A percentile compares a stretch with the other conserved stretches of the same genome.
Evolutionary conservation across 2,888 invertebrate species (phyloP).

Genomic region (Phragmatobia fuliginosa): DNA sequence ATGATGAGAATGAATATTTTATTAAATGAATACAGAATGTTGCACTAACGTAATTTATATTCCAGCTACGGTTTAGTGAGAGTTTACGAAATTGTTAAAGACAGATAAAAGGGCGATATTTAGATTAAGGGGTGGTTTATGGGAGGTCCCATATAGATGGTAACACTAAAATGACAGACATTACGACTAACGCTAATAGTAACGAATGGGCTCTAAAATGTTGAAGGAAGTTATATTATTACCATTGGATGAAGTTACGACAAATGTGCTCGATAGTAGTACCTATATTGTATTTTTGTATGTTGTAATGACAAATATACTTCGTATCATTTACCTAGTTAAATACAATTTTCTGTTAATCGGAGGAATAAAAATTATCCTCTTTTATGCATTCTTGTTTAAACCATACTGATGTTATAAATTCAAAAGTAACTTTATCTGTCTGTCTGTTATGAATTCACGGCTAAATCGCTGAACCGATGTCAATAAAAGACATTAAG

Average conservation of each 20-base stretch:
- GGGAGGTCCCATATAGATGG: conserved; percentile 71
- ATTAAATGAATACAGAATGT: conserved; percentile 47
- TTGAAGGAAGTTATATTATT: conserved; percentile 43
- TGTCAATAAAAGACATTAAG: no score
- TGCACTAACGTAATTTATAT: conserved; percentile 80
- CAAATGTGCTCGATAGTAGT: conserved; percentile 34
- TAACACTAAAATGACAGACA: conserved; percentile 74
- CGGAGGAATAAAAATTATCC: background rate
- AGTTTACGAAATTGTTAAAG: conserved; percentile 86
- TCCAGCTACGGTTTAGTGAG: conserved; percentile 82
- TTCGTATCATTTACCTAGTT: background rate
- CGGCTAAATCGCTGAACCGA: no score
- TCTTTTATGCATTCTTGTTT: background rate
- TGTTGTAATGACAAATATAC: background rate
- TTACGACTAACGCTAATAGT: conserved; percentile 74
- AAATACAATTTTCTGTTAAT: background rate
- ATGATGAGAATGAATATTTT: conserved; percentile 33
- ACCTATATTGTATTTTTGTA: background rate
- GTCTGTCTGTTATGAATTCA: no score
- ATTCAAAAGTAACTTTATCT: no score
- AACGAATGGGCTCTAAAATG: conserved; percentile 69
- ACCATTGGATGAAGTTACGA: conserved; percentile 40
- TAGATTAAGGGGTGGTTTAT: conserved; percentile 81
- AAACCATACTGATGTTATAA: no score
- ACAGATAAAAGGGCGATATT: conserved; percentile 85